phyloP scores from a whole-genome alignment of 2,797 vertebrate genomes.

The Streptopelia turtur region DNA sequence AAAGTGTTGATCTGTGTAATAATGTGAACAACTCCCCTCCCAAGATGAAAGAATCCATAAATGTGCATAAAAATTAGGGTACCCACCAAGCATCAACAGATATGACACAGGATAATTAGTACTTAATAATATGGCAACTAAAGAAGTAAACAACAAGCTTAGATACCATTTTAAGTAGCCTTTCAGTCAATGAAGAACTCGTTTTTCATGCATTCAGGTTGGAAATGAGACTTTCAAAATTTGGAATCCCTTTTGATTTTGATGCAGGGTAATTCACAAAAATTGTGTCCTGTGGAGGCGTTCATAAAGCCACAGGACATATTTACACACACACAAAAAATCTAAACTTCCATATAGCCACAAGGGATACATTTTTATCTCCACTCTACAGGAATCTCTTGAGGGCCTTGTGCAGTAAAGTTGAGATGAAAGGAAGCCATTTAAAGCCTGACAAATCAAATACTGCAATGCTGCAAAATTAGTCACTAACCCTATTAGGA shows the following conservation, averaged over 20 bases:
- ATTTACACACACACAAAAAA: background rate
- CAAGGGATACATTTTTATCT: background rate
- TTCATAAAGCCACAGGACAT: constrained; percentile 1
- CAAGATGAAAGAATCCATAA: background rate
- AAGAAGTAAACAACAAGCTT: constrained; percentile 1
- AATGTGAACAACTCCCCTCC: background rate
- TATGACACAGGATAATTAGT: background rate
- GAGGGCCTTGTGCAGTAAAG: background rate
- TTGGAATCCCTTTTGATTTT: background rate
- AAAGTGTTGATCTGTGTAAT: background rate
- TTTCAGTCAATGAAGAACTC: background rate
- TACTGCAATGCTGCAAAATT: background rate
- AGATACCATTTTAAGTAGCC: background rate
- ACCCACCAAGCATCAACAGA: background rate
- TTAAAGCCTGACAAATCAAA: background rate
- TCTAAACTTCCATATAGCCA: background rate
- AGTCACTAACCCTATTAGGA: background rate
- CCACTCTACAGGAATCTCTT: background rate
- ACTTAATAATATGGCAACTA: background rate
- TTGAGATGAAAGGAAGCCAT: background rate
- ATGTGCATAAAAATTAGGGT: background rate
- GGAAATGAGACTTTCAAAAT: background rate
- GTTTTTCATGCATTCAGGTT: background rate
- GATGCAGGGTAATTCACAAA: background rate
- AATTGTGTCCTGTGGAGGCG: background rate